These are phyloP conservation scores for Metellina segmentata DNA, from an alignment of 2,888 invertebrate genomes.

Conservation along the genomic window DNA sequence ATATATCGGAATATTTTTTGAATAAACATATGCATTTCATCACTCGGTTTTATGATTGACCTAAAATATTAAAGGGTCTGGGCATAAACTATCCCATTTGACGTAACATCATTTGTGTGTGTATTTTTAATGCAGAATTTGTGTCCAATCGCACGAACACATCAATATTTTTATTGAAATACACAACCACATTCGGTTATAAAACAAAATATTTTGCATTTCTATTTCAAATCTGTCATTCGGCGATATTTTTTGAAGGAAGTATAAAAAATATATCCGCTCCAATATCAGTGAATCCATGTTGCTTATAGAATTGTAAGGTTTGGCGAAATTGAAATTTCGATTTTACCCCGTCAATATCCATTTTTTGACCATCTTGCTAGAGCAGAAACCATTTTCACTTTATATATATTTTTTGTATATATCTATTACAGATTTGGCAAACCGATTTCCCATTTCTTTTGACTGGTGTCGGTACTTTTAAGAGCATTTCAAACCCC, in stretches of 20 bases:
- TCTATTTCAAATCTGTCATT: no score
- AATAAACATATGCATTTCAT: no score
- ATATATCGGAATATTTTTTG: no score
- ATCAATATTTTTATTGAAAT: no score
- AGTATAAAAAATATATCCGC: neutral
- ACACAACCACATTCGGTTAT: no score
- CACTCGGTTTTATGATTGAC: no score
- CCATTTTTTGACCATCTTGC: constrained; percentile 42
- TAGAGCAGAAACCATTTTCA: neutral
- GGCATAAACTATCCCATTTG: no score
- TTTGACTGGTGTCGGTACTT: constrained; percentile 12
- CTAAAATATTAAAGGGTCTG: no score
- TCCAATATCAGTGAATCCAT: neutral
- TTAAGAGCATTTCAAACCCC: constrained; percentile 10
- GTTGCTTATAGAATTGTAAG: constrained; percentile 10
- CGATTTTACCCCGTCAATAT: constrained; percentile 50
- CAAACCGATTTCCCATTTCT: constrained; percentile 44
- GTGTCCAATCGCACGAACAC: no score
- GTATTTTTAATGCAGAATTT: no score
- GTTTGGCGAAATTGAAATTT: constrained; percentile 42
- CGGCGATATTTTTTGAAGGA: neutral
- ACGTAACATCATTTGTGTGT: no score
- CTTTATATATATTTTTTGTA: neutral
- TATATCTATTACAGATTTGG: constrained; percentile 16
- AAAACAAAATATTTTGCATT: no score